Conservation (phyloP, 2,797 vertebrate species). For the Sylvilagus floridanus region DNA sequence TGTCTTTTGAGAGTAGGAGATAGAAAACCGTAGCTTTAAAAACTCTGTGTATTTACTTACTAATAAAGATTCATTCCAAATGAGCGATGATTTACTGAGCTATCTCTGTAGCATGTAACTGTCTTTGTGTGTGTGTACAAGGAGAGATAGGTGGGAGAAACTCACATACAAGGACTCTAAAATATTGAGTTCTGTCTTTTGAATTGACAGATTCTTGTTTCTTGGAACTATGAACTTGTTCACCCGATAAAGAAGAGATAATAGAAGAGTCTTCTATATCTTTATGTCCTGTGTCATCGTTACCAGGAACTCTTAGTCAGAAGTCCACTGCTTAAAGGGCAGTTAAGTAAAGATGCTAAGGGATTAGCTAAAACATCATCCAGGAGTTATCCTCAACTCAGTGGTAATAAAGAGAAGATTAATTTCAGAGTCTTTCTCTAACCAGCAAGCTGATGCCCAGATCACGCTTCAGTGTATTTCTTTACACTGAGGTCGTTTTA, state of each 20-base stretch:
- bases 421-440: slow-evolving; percentile 56
- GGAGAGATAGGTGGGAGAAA: neutral
- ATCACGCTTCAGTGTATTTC: slow-evolving; percentile 54
- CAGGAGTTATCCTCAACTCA: slow-evolving; percentile 6
- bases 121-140: neutral
- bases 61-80: slow-evolving; percentile 42
- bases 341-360: slow-evolving; percentile 70
- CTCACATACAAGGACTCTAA: neutral
- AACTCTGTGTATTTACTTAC: neutral
- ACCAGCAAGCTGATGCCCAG: slow-evolving; percentile 35
- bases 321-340: slow-evolving; percentile 38
- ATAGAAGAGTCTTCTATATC: slow-evolving; percentile 17
- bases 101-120: neutral
- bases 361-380: slow-evolving; percentile 48
- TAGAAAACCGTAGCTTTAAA: neutral
- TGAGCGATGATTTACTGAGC: neutral
- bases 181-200: neutral
- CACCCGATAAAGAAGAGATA: neutral
- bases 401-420: slow-evolving; percentile 58
- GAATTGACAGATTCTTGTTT: neutral
- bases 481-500: slow-evolving; percentile 57
- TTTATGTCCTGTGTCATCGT: slow-evolving; percentile 2
- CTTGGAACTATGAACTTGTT: slow-evolving; percentile 41
- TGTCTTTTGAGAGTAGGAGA: slow-evolving; percentile 22
- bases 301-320: neutral